These are phyloP conservation scores for Esox lucius DNA, from an alignment of 2,797 vertebrate species.

Conservation along the genomic window DNA sequence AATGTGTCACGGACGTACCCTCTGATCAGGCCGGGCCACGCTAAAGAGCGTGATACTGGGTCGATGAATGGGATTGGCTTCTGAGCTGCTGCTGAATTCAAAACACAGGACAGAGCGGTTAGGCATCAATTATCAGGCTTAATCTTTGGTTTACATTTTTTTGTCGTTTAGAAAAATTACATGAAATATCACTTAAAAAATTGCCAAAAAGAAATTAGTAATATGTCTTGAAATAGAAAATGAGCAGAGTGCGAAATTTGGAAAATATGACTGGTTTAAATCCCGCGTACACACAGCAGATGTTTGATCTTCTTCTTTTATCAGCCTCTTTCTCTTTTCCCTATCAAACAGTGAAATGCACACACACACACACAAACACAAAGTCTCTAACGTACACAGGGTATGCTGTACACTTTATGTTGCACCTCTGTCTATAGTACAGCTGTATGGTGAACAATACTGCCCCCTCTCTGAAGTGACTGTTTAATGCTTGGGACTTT, in stretches of 20 bases:
- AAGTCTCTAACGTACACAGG: background rate
- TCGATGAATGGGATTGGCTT: no score
- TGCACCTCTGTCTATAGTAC: slow-evolving; percentile 2
- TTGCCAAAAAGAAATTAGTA: no score
- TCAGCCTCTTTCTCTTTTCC: slow-evolving; percentile 15
- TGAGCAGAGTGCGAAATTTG: background rate
- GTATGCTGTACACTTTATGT: background rate
- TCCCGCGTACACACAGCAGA: slow-evolving; percentile 49
- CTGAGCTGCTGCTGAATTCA: no score
- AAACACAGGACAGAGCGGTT: no score
- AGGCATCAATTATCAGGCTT: no score
- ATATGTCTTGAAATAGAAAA: no score
- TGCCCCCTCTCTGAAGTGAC: slow-evolving; percentile 70
- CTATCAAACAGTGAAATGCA: slow-evolving; percentile 13
- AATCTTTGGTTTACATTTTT: no score
- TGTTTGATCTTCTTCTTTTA: slow-evolving; percentile 45
- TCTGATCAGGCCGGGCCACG: background rate
- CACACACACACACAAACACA: slow-evolving; percentile 9
- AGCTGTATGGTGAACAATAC: slow-evolving; percentile 66
- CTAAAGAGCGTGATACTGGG: background rate
- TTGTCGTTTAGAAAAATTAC: no score
- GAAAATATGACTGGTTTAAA: slow-evolving; percentile 42
- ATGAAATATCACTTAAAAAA: no score
- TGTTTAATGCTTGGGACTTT: slow-evolving; percentile 7
- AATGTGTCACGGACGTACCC: background rate